Conservation (phyloP, 2,888 invertebrate species). For the Molanna angustata region DNA sequence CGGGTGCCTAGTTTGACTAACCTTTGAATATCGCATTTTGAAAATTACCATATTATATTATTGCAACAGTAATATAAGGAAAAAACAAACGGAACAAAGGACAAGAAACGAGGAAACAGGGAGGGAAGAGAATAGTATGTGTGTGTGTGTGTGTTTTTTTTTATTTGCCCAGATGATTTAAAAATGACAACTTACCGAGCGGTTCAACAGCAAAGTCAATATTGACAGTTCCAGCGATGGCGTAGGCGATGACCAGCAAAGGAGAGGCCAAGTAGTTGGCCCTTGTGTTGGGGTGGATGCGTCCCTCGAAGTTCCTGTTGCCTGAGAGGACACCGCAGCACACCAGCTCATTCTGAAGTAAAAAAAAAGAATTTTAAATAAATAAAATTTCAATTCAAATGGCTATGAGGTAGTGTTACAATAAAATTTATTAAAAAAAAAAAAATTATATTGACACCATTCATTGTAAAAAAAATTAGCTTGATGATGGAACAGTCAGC, state of each 20-base stretch:
- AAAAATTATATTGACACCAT: too few species aligned
- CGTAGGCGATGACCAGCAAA: slow-evolving; percentile 94
- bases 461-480: too few species aligned
- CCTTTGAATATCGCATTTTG: too few species aligned
- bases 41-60: too few species aligned
- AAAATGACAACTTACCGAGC: slow-evolving; percentile 59
- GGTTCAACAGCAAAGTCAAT: slow-evolving; percentile 94
- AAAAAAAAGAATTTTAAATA: not conserved
- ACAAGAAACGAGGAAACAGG: too few species aligned
- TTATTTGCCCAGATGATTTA: too few species aligned
- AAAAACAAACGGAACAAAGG: too few species aligned
- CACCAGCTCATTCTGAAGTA: slow-evolving; percentile 78
- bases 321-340: slow-evolving; percentile 96
- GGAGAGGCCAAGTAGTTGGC: slow-evolving; percentile 99
- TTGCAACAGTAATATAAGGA: too few species aligned
- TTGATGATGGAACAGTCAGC: too few species aligned
- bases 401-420: not conserved
- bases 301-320: slow-evolving; percentile 97
- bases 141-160: too few species aligned
- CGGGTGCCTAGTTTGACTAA: too few species aligned
- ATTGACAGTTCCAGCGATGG: slow-evolving; percentile 90
- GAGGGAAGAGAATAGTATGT: too few species aligned
- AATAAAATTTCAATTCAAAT: not conserved
- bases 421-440: not conserved
- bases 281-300: slow-evolving; percentile 94